Base-by-base conservation (phyloP, 2,113 vertebrate species). In the Lipotes vexillifer region DNA sequence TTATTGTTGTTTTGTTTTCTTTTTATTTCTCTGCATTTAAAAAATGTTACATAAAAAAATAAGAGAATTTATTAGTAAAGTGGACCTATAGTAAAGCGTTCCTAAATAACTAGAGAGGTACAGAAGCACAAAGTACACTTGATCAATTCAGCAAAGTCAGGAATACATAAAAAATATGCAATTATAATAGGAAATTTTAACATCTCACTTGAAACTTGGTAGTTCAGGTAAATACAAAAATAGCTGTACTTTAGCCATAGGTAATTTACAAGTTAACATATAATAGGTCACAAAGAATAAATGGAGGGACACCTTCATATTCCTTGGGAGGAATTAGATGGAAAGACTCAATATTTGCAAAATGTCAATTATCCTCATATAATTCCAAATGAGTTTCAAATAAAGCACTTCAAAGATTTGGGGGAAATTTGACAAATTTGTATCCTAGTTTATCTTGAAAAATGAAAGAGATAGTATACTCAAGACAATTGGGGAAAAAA, bases 311-410 rank as follows among this genome's bases (percentile, higher is more conserved):
- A 83, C 1, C 10, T 21, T 93, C 10, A 29, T 3, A 68, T 86
- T 77, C 46, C 46, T 68, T 92, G 65, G 77, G 38, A 82, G 77
- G 31, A 59, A 59, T 6, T 82, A 59, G n/a, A 18, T 57, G n/a
- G 27, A 77, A 74, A 8, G 20, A 66, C 12, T 82, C n/a, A 92
- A n/a, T 77, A 86, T 81, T 93, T 74, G 65, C 31, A 61, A 89
- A 77, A 59, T 81, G 23, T 75, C 33, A 87, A 72, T 77, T 84
- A 72, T 65, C 27, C 46, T 96, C 23, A 78, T 84, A 59, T 71
- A 93, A 87, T 66, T 95, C 13, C 38, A 59, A 75, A 20, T 71
- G 13, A 74, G 81, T 93, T 96, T 93, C 25, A 83, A 90, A 88
- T 82, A 41, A 93, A 85, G 17, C 2, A 86, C 59, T 71, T 80